Conservation (phyloP, 2,113 vertebrate species). For the Apteryx owenii region DNA sequence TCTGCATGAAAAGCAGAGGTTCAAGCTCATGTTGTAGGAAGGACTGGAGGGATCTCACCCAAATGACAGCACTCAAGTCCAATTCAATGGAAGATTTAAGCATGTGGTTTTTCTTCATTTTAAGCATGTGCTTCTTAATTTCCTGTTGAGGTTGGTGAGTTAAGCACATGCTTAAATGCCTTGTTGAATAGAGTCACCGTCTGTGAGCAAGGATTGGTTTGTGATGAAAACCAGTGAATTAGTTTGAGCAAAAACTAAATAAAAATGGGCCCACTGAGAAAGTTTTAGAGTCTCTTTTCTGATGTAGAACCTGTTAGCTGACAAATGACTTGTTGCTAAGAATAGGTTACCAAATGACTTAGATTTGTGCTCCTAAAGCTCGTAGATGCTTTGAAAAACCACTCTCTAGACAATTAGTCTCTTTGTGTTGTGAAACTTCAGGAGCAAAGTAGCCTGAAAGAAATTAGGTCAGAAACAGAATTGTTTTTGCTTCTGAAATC, state of each 20-base stretch:
- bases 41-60: background rate
- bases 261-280: background rate
- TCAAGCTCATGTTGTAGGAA: background rate
- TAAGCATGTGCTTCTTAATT: conserved; percentile 2
- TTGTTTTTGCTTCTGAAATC: background rate
- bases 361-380: background rate
- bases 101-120: conserved; percentile 4
- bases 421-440: background rate
- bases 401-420: background rate
- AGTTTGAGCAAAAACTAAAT: conserved; percentile 3
- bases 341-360: background rate
- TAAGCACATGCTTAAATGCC: conserved; percentile 28
- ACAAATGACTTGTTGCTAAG: background rate
- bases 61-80: background rate
- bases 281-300: background rate
- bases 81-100: background rate
- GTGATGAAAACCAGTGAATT: conserved; percentile 16
- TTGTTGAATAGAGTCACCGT: background rate
- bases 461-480: background rate
- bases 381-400: background rate
- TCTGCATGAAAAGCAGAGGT: conserved; percentile 7
- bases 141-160: background rate
- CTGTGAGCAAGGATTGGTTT: conserved; percentile 14
- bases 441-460: background rate
- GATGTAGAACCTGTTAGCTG: background rate